phyloP scores from a whole-genome alignment of 2,113 vertebrate genomes.

The Myocastor coypus region DNA sequence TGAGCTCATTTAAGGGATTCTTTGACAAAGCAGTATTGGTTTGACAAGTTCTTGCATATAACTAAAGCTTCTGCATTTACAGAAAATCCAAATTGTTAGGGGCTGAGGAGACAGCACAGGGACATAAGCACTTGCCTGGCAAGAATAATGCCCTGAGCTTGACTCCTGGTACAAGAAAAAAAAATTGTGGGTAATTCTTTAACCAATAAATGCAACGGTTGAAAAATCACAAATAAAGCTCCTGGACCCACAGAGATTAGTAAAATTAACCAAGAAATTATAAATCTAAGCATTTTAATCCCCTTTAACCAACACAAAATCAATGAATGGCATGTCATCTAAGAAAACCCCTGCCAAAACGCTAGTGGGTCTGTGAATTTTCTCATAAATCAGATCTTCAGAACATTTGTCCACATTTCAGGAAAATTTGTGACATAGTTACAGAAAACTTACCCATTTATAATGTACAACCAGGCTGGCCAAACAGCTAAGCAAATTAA shows the following conservation, averaged over 20 bases:
- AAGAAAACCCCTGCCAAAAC: not conserved
- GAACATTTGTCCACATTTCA: conserved; percentile 9
- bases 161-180: too few relatives aligned
- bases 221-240: not conserved
- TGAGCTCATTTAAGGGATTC: not conserved
- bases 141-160: too few relatives aligned
- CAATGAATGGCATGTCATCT: not conserved
- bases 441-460: not conserved
- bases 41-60: not conserved
- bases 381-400: not conserved
- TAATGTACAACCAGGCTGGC: not conserved
- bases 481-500: too few relatives aligned
- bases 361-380: not conserved
- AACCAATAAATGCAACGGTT: not conserved
- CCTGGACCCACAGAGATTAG: not conserved
- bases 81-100: conserved; percentile 3
- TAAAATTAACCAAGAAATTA: not conserved
- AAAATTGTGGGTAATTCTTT: not conserved
- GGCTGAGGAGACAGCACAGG: too few relatives aligned
- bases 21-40: not conserved
- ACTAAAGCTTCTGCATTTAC: conserved; percentile 4
- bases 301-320: not conserved
- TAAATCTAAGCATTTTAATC: conserved; percentile 11
- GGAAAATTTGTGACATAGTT: conserved; percentile 38
- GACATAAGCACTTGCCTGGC: too few relatives aligned